Percentiles rank a stretch among this genome's conserved stretches.
Conservation (phyloP, 1,140 invertebrate genomes). For the Tetranychus cinnabarinus region DNA sequence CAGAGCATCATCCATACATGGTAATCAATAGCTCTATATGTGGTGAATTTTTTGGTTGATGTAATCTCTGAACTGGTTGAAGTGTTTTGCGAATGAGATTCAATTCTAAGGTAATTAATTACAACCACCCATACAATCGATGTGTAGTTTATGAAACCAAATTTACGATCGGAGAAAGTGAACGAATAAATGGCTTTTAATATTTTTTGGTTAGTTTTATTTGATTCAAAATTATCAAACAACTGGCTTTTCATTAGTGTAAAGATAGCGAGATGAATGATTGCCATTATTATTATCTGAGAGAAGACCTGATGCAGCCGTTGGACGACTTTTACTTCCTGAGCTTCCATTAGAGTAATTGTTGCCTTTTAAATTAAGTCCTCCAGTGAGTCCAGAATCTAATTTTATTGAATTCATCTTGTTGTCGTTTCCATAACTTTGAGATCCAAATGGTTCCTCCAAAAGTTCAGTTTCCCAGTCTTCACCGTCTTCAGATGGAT, state of each 20-base stretch:
- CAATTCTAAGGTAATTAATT: no score
- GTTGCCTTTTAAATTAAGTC: background rate
- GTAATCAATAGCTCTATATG: no score
- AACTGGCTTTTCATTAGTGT: background rate
- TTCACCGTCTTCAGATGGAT: constrained; percentile 33
- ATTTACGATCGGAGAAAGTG: no score
- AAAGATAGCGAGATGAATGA: background rate
- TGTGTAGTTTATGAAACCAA: no score
- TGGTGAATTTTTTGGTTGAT: no score
- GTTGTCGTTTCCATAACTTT: background rate
- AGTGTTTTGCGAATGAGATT: no score
- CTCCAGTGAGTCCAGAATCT: background rate
- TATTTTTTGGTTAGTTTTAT: no score
- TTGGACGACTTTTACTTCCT: background rate
- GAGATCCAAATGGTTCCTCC: background rate
- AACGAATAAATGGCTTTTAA: no score
- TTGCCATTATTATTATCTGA: background rate
- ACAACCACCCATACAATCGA: no score
- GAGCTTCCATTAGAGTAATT: background rate
- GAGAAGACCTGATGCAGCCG: background rate
- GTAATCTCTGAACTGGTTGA: no score
- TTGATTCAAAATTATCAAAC: background rate
- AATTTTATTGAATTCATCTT: background rate
- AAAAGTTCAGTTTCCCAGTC: constrained; percentile 29
- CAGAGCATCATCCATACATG: no score